Evolutionary conservation across 2,113 vertebrate genomes (phyloP), one percentile per base, ranked within the genome.

Genomic region (Falcunculus frontatus): DNA sequence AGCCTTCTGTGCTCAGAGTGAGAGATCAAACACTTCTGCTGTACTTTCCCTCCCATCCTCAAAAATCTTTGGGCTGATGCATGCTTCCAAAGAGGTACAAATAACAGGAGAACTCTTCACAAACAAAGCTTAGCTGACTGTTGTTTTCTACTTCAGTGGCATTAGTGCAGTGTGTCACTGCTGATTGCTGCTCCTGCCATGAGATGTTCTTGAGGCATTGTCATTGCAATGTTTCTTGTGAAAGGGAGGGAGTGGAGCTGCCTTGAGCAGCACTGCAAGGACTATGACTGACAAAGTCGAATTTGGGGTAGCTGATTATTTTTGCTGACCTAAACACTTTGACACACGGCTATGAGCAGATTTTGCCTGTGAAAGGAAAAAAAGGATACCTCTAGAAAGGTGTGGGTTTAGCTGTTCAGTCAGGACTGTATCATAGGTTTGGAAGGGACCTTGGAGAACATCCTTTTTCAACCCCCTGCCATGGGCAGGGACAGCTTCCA

Each of bases 301-400:
- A 56, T 81, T 72, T 39, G 44, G 44, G 37, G 37, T 19, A 37
- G 62, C 26, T 69, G 14, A 86, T 90, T 59, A 6, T 15, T 78
- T 55, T 25, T 85, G 37, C 50, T 76, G 57, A 44, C 35, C 39
- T 30, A 33, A 75, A 46, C 39, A 3, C 46, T 57, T 70, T 33
- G 62, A 47, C 27, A 26, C 23, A 3, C 0, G 0, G 39, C 1
- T 65, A 25, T 20, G 33, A 63, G 41, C 6, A 20, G 22, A 3
- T 67, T 50, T 59, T 73, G 13, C 7, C 42, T 64, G 35, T 19
- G 3, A 25, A 39, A 55, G 4, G 13, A 3, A 20, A 52, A 52
- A 47, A 47, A 44, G 7, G 16, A 1, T 47, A 2, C 4, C 10
- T 55, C 13, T n/a, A 20, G 22, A 35, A 64, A 18, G 21, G 42